Conservation (phyloP, 2,113 vertebrate species). For the Vulpes ferrilata region DNA sequence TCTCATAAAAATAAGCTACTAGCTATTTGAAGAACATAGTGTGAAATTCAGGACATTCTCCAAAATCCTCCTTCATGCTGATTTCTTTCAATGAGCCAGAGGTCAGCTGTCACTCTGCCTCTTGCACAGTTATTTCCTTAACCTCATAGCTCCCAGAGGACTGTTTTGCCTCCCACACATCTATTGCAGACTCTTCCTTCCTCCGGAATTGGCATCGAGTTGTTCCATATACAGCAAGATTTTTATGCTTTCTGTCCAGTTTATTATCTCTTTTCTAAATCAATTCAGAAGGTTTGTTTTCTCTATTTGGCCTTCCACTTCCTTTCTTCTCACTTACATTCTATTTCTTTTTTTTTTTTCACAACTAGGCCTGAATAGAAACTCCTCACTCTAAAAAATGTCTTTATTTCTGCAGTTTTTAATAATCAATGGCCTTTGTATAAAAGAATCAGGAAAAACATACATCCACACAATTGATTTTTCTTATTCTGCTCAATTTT, state of each 20-base stretch:
- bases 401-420: neutral
- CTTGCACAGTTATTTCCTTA: constrained; percentile 46
- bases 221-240: neutral
- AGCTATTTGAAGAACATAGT: constrained; percentile 68
- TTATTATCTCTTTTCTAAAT: constrained; percentile 57
- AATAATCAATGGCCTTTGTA: neutral
- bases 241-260: constrained; percentile 21
- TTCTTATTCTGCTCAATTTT: neutral
- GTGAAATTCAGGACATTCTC: constrained; percentile 52
- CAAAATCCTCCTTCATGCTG: constrained; percentile 44
- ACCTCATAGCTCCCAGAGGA: constrained; percentile 40
- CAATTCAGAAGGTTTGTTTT: constrained; percentile 43
- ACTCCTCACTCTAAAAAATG: neutral
- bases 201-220: neutral
- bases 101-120: constrained; percentile 41
- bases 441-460: constrained; percentile 21
- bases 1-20: constrained; percentile 74
- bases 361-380: neutral
- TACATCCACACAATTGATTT: neutral
- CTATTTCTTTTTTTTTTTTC: neutral
- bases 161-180: neutral
- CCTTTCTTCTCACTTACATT: constrained; percentile 4
- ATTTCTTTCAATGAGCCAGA: constrained; percentile 66
- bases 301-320: neutral
- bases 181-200: neutral